Base-by-base conservation (phyloP, 2,888 invertebrate species). In the Cheilosia pagana region DNA sequence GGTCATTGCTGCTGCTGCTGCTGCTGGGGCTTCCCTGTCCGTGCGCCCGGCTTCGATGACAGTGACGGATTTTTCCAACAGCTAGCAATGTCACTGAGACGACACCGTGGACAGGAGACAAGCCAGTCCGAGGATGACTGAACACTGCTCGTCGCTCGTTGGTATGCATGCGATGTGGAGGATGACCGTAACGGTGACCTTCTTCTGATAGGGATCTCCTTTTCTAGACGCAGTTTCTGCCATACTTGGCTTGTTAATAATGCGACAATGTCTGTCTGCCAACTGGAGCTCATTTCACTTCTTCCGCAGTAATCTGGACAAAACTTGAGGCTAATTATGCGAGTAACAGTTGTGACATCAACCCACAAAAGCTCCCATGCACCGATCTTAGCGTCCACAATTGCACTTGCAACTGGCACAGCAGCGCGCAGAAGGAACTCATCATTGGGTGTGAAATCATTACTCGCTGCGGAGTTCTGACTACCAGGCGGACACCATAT, bases 381-480 rank as follows among this genome's bases (percentile, higher is more conserved):
- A 3, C 35, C 12, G 35, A 35, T 35, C 35, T 10, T 12, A 35
- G 12, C 35, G 35, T 35, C 35, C 3, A 35, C 35, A 35, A 35
- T 12, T 35, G 35, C 12, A 35, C 12, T 35, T 35, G 35, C 12
- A 12, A 10, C 35, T 12, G 35, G 28, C 28, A 8, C 35, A 35
- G 35, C 35, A 12, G 35, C 35, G 67, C 52, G 65, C 43, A 59
- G 75, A 85, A 71, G 63, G 71, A 76, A 72, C 85, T 76, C 81
- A 85, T 76, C 85, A 71, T 85, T 85, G 85, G 85, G 85, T 85
- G 85, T 81, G 85, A 85, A 85, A 81, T 76, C 21, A 85, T 85
- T 76, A 85, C 75, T 60, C 67, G 81, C 57, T 10, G 53, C 60
- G 81, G 50, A 85, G 62, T 71, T 85, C 81, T 85, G 85, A 81